Base-by-base conservation (phyloP, 1,140 invertebrate species). In the Asobara japonica region DNA sequence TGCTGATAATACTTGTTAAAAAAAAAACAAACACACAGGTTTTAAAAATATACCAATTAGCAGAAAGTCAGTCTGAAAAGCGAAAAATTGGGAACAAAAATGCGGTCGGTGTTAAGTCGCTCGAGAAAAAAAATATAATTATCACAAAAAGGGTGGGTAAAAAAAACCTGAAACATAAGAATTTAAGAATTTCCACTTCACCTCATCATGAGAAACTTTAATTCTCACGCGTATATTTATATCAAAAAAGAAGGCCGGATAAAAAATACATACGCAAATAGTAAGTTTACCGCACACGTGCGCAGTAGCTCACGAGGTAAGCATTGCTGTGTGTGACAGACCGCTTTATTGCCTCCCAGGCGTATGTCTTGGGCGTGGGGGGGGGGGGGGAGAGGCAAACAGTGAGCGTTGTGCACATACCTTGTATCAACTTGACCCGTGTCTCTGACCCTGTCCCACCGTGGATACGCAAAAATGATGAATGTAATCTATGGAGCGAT, bases 351-450 rank as follows among this genome's bases (percentile, higher is more conserved):
- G 73, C 73, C 31, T 31, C 16, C 20, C 62, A 67, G 22, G 30
- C 29, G 68, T 65, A 65, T 62, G 56, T 38, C 18, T 51, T 30
- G 18, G 31, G 29, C n/a, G n/a, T n/a, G n/a, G n/a, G n/a, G n/a
- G n/a, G n/a, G n/a, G n/a, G n/a, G n/a, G n/a, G n/a, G n/a, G n/a
- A n/a, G n/a, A n/a, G 64, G 41, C 20, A 27, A 56, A 56, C 51
- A 56, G 51, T 56, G 51, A 56, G 22, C 51, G 51, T 25, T 67
- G 45, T 67, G 38, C 66, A 66, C 65, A 64, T 68, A 65, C 64
- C 73, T 74, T 74, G 73, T 74, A 74, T 71, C 73, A 74, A 69
- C 69, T 71, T 74, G 73, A 74, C 73, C 73, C 73, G 5, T 45
- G 69, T 71, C 45, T 70, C 51, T 56, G 73, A 74, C 73, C 68